Evolutionary conservation across 2,797 vertebrate species (phyloP), one percentile per base, ranked within the genome.

Genomic region (Gephyroberyx darwinii): DNA sequence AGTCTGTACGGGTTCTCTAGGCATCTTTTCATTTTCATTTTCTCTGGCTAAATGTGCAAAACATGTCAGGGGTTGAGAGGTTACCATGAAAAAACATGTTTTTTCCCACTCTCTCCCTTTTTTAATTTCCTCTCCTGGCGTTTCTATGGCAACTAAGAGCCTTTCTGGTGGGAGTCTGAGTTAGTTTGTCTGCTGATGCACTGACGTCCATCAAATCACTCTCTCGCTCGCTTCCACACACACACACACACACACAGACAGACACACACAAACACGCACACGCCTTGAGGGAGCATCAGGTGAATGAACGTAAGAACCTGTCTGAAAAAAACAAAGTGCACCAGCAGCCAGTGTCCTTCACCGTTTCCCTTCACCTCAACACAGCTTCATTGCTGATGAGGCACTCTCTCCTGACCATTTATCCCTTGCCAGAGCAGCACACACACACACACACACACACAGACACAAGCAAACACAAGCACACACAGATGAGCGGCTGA

Each of bases 91-190:
- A 82, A 67, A 80, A 64, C 50, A 50, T 69, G 61, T 80, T 73
- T 82, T 80, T 82, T 60, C 20, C 35, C 50, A 30, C 58, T 47
- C 54, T 58, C 72, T 84, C 73, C 80, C 84, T 86, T 84, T 88
- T 86, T 88, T 83, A 84, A 89, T 91, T 90, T 91, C 86, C 90
- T 89, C 77, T 82, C 71, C 83, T 72, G 78, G 69, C 14, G 92
- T 94, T 93, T 91, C 93, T 86, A 93, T 94, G 91, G 89, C 86
- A 93, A 94, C 93, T 90, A 90, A 92, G 86, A 92, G 91, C 88
- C 81, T 91, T 87, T 79, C 74, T 88, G 74, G 78, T 78, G 65
- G 61, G 84, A 86, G 81, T 81, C 74, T 79, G 53, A 50, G 69
- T 74, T 67, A 62, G 62, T 37, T 71, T 54, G 77, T 84, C 83